Percentiles rank a stretch among this genome's conserved stretches.
Conservation (phyloP, 1,140 invertebrate genomes). For the Anadara kagoshimensis region DNA sequence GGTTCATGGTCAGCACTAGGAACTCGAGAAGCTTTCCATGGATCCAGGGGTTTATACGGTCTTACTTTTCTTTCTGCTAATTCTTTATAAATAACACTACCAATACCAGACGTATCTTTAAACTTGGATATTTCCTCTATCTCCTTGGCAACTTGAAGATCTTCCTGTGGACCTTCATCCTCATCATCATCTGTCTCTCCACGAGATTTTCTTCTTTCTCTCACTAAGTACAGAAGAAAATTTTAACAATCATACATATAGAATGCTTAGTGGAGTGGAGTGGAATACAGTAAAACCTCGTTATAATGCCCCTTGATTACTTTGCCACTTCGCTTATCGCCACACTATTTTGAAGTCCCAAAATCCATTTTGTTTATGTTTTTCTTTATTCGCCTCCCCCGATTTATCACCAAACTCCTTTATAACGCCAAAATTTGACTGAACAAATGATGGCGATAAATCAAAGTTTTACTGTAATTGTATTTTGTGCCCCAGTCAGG, state of each 20-base stretch:
- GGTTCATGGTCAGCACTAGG: conserved; percentile 95
- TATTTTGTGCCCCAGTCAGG: too few species aligned
- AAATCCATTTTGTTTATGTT: too few species aligned
- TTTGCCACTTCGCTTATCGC: too few species aligned
- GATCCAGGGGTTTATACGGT: conserved; percentile 85
- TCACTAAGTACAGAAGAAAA: conserved; percentile 47
- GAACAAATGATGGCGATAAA: too few species aligned
- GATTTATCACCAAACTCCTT: too few species aligned
- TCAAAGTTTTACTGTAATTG: too few species aligned
- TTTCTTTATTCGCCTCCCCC: too few species aligned
- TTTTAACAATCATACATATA: background rate
- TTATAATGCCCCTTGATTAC: too few species aligned
- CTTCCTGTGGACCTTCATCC: conserved; percentile 71
- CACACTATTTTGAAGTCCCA: too few species aligned
- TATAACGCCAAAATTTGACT: too few species aligned
- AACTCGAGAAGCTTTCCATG: conserved; percentile 96
- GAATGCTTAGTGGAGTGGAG: too few species aligned
- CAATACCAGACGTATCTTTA: conserved; percentile 75
- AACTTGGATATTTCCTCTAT: conserved; percentile 75
- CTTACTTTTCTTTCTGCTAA: conserved; percentile 92
- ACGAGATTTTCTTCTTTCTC: conserved; percentile 58
- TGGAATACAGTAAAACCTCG: too few species aligned
- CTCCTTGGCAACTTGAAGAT: conserved; percentile 72
- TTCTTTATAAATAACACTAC: conserved; percentile 69
- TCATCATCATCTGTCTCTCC: conserved; percentile 89